phyloP scores from a whole-genome alignment of 2,797 vertebrate genomes.

The Sciaenops ocellatus region DNA sequence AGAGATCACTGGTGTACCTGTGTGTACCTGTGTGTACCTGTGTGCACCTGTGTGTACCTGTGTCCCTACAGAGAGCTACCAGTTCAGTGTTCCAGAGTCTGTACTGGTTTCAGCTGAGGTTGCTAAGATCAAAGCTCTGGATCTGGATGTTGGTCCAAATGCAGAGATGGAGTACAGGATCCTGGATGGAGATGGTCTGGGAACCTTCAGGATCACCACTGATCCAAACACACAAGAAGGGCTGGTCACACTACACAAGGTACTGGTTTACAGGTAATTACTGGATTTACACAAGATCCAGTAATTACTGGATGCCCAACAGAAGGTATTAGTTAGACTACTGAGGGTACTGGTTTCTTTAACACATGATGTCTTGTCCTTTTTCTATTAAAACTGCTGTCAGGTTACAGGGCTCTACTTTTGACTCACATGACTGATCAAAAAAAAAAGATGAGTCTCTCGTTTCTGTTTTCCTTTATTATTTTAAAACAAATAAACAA shows the following conservation, averaged over 20 bases:
- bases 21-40: not conserved
- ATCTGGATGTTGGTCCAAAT: conserved; percentile 90
- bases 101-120: conserved; percentile 88
- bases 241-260: conserved; percentile 91
- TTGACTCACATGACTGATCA: too few relatives aligned
- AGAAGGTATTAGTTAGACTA: not conserved
- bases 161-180: conserved; percentile 96
- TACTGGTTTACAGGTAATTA: conserved; percentile 86
- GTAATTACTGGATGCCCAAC: conserved; percentile 87
- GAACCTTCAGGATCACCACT: conserved; percentile 89
- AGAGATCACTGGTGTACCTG: not conserved
- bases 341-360: not conserved
- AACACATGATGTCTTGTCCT: too few relatives aligned
- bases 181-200: conserved; percentile 90
- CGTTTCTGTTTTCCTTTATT: too few relatives aligned
- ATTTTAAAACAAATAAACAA: too few relatives aligned
- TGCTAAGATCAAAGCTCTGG: conserved; percentile 92
- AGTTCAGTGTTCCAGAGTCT: conserved; percentile 92
- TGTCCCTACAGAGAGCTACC: conserved; percentile 88
- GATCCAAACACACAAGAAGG: conserved; percentile 94
- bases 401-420: too few relatives aligned
- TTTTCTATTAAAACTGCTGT: too few relatives aligned
- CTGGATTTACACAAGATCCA: conserved; percentile 63
- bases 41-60: not conserved
- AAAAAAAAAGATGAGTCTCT: too few relatives aligned